Conservation (phyloP, 1,140 invertebrate genomes). For the Tetranychus cinnabarinus region DNA sequence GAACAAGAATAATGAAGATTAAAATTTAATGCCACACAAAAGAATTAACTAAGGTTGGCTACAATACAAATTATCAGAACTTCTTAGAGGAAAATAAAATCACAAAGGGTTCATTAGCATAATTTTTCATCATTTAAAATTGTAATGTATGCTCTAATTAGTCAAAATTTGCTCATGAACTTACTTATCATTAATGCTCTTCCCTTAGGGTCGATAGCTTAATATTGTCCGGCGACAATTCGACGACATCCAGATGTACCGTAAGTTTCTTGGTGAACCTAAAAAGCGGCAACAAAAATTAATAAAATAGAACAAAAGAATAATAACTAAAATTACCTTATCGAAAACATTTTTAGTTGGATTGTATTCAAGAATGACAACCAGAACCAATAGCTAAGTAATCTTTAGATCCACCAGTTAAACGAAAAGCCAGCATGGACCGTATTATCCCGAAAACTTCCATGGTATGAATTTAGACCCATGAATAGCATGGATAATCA, state of each 20-base stretch:
- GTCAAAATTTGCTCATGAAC: background rate
- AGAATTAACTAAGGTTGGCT: too few relatives aligned
- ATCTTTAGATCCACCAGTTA: conserved; percentile 85
- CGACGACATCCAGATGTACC: conserved; percentile 93
- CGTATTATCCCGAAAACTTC: conserved; percentile 92
- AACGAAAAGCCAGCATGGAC: conserved; percentile 83
- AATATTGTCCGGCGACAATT: conserved; percentile 94
- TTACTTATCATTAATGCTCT: conserved; percentile 93
- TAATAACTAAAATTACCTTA: conserved; percentile 18
- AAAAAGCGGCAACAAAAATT: conserved; percentile 16
- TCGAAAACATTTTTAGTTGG: conserved; percentile 80
- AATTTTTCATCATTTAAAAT: too few relatives aligned
- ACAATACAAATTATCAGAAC: background rate
- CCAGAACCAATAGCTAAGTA: conserved; percentile 89
- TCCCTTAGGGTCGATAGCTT: conserved; percentile 95
- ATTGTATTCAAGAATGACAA: conserved; percentile 95
- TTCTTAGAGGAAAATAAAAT: background rate
- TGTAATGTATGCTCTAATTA: background rate
- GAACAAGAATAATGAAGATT: background rate
- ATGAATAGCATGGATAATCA: conserved; percentile 88
- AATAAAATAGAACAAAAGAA: background rate
- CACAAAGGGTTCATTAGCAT: background rate
- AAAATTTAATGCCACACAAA: too few relatives aligned
- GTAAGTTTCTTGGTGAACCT: conserved; percentile 97
- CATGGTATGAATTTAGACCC: conserved; percentile 91